Percentiles rank a stretch among this genome's conserved stretches.
Conservation (phyloP, 1,140 invertebrate species). For the Aphelenchoides fujianensis region DNA sequence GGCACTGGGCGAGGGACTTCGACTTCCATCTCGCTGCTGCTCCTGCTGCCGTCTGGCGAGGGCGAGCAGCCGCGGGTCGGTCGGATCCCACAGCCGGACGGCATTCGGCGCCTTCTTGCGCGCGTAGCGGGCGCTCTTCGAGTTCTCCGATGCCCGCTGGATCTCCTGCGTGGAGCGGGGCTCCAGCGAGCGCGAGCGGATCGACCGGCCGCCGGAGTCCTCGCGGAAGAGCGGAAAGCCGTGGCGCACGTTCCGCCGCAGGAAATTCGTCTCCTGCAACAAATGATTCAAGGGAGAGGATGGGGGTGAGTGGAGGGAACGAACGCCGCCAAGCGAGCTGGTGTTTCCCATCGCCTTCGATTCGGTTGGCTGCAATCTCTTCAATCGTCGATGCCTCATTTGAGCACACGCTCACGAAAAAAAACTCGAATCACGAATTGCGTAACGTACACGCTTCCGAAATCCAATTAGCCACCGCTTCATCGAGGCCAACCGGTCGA, state of each 20-base stretch:
- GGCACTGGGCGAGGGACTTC: slow-evolving; percentile 8
- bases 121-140: slow-evolving; percentile 46
- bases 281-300: too few species aligned
- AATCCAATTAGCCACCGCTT: too few species aligned
- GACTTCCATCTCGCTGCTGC: slow-evolving; percentile 9
- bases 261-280: too few species aligned
- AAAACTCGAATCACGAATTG: too few species aligned
- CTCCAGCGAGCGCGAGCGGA: slow-evolving; percentile 10
- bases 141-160: slow-evolving; percentile 23
- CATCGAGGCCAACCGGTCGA: too few species aligned
- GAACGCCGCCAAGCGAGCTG: too few species aligned
- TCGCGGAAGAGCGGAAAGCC: background rate
- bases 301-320: too few species aligned
- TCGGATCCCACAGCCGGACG: slow-evolving; percentile 40
- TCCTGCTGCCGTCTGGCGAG: background rate
- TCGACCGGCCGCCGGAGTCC: slow-evolving; percentile 13
- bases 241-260: slow-evolving; percentile 3
- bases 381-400: too few species aligned
- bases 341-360: too few species aligned
- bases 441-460: too few species aligned
- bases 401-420: too few species aligned
- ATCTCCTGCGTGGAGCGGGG: background rate
- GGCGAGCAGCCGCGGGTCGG: slow-evolving; percentile 29
- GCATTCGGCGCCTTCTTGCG: slow-evolving; percentile 28
- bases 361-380: too few species aligned